Percentiles rank a stretch among this genome's conserved stretches.
phyloP scores from a whole-genome alignment of 2,797 vertebrate genomes.

The Pygocentrus nattereri region DNA sequence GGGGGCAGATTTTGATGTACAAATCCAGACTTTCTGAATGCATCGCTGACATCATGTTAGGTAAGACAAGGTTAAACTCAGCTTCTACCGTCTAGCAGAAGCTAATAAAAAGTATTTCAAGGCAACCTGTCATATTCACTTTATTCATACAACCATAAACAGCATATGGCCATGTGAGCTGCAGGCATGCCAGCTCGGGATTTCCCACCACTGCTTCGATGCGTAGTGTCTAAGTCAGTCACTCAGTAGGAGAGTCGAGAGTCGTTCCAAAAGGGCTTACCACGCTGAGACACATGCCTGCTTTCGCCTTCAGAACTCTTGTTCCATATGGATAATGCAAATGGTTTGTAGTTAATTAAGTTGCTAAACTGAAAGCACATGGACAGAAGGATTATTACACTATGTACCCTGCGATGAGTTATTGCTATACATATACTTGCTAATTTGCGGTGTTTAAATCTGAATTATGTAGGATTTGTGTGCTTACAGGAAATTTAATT shows the following conservation, averaged over 20 bases:
- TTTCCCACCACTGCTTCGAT: neutral
- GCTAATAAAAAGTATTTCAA: too few relatives aligned
- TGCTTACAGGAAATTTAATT: slow-evolving; percentile 13
- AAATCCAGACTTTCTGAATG: too few relatives aligned
- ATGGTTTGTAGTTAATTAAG: slow-evolving; percentile 3
- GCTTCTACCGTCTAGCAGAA: too few relatives aligned
- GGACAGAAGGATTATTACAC: neutral
- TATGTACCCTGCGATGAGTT: neutral
- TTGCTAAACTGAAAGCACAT: neutral
- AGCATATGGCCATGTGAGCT: neutral
- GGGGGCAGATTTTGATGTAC: too few relatives aligned
- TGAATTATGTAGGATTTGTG: neutral
- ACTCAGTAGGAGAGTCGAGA: neutral
- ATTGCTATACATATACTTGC: neutral
- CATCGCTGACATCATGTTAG: too few relatives aligned
- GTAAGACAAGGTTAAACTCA: too few relatives aligned
- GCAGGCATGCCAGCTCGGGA: neutral
- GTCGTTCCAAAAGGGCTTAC: neutral
- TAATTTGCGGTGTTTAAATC: neutral
- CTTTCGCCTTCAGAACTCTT: neutral
- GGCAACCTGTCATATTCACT: neutral
- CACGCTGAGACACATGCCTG: neutral
- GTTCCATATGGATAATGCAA: slow-evolving; percentile 15
- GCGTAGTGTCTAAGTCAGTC: neutral
- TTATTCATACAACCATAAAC: neutral